A percentile compares a stretch with the other conserved stretches of the same genome.
Conservation (phyloP, 2,113 vertebrate genomes). For the Bubalus kerabau region DNA sequence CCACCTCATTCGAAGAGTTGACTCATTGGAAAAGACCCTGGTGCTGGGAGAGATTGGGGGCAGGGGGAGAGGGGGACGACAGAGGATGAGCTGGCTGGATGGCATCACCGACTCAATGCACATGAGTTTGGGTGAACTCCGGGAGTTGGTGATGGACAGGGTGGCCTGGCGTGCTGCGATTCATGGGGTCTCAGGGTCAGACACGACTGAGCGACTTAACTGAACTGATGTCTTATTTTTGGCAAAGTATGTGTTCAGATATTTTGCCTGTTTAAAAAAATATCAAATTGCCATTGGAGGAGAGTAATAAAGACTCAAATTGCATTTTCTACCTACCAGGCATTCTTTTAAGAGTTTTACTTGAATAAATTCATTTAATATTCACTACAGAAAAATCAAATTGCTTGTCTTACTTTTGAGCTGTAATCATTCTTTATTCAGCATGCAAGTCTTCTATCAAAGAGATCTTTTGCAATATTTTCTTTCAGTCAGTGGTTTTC, state of each 20-base stretch:
- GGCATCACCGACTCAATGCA: too few relatives aligned
- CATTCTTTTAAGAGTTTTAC: background rate
- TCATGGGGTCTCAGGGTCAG: background rate
- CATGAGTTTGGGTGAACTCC: background rate
- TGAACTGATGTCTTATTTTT: background rate
- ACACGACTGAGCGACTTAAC: background rate
- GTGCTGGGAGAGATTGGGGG: too few relatives aligned
- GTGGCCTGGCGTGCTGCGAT: fast-evolving
- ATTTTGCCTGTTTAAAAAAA: background rate
- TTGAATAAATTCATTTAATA: background rate
- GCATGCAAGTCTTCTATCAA: background rate
- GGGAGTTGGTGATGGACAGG: background rate
- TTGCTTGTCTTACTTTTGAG: background rate
- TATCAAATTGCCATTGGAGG: background rate
- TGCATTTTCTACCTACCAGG: background rate
- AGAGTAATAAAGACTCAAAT: background rate
- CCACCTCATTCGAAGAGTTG: too few relatives aligned
- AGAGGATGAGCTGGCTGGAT: too few relatives aligned
- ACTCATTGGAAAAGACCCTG: too few relatives aligned
- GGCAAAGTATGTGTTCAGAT: background rate
- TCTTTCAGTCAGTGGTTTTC: background rate
- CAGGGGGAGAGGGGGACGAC: too few relatives aligned
- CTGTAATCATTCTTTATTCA: background rate
- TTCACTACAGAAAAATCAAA: background rate
- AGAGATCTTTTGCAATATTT: background rate